A percentile compares a stretch with the other conserved stretches of the same genome.
These are phyloP conservation scores for Mus minutoides DNA, from an alignment of 2,797 vertebrate species.

Conservation along the genomic window DNA sequence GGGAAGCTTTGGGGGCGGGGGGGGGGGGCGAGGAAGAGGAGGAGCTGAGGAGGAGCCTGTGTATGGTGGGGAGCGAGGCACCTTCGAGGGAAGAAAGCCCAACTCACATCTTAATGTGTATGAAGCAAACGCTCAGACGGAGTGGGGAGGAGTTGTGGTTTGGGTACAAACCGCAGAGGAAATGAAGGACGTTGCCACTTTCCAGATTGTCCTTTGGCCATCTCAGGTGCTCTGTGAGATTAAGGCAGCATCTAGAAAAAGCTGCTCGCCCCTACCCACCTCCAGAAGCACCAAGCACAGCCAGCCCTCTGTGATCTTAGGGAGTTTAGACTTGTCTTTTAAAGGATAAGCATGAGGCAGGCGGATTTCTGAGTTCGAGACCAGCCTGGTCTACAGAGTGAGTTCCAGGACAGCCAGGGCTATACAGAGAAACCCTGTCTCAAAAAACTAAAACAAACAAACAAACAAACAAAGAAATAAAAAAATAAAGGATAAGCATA, in stretches of 20 bases:
- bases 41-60: slow-evolving; percentile 31
- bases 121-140: slow-evolving; percentile 82
- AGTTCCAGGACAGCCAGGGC: no score
- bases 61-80: slow-evolving; percentile 61
- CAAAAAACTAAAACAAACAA: no score
- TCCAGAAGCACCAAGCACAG: slow-evolving; percentile 68
- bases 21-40: not conserved
- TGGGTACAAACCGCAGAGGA: slow-evolving; percentile 87
- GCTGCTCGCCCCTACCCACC: slow-evolving; percentile 64
- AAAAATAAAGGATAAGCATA: slow-evolving; percentile 36
- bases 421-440: no score
- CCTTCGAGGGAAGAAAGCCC: slow-evolving; percentile 73
- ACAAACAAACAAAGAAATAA: no score
- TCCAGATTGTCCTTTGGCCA: slow-evolving; percentile 85
- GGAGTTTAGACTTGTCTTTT: slow-evolving; percentile 69
- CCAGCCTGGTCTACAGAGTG: no score
- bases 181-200: slow-evolving; percentile 86
- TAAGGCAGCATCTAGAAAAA: slow-evolving; percentile 78
- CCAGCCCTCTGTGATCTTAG: slow-evolving; percentile 69
- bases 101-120: slow-evolving; percentile 80
- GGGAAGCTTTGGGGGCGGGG: slow-evolving; percentile 38
- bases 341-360: slow-evolving; percentile 5
- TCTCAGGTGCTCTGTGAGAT: slow-evolving; percentile 78
- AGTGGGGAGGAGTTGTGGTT: slow-evolving; percentile 87
- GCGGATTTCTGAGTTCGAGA: no score